Conservation (phyloP, 2,113 vertebrate genomes). For the Pteruthius melanotis region DNA sequence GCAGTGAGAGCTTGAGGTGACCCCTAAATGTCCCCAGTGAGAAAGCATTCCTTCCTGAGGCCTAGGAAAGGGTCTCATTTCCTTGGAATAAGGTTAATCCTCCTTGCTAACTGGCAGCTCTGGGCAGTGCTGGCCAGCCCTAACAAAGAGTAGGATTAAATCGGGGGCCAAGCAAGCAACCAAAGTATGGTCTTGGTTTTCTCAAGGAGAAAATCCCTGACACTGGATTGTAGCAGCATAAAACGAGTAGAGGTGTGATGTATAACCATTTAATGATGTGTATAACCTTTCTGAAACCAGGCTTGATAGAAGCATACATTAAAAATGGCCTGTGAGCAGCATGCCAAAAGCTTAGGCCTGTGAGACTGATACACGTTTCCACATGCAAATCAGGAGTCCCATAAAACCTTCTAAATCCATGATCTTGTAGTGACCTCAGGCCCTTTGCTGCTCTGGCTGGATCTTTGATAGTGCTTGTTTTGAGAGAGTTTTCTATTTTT, state of each 20-base stretch:
- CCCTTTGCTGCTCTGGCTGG: neutral
- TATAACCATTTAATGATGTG: neutral
- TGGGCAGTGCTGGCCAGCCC: neutral
- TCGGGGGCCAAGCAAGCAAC: neutral
- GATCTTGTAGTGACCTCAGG: neutral
- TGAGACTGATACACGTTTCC: neutral
- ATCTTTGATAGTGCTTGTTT: neutral
- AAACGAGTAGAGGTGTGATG: neutral
- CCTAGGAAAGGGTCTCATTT: neutral
- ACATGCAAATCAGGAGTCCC: neutral
- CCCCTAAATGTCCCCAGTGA: neutral
- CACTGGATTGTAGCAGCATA: neutral
- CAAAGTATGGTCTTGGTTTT: neutral
- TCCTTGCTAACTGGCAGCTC: neutral
- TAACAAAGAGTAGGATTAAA: neutral
- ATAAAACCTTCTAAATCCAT: neutral
- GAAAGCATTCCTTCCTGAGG: neutral
- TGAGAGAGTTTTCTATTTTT: neutral
- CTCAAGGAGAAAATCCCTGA: neutral
- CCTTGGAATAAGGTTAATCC: neutral
- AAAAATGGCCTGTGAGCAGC: neutral
- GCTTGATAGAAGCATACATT: neutral
- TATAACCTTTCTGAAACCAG: neutral
- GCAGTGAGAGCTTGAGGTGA: neutral
- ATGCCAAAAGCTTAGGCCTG: neutral